Base-by-base conservation (phyloP, 2,797 vertebrate genomes). In the Trachops cirrhosus region DNA sequence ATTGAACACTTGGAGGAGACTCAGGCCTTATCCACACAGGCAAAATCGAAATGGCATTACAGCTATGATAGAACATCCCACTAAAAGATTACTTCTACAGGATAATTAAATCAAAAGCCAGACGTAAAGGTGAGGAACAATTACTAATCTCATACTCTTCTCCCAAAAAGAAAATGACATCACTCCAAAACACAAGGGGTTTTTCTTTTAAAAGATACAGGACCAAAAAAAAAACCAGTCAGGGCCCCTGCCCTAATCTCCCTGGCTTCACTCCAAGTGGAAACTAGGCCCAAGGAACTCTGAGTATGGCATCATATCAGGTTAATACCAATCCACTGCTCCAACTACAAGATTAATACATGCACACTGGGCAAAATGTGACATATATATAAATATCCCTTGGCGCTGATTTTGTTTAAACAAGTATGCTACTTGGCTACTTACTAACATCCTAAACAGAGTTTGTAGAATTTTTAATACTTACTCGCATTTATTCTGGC, bases 51-150 rank as follows among this genome's bases (percentile, higher is more conserved):
- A 88, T 96, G 96, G 95, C 94, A 97, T 97, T 98, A 97, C 96
- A 97, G 84, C 96, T 98, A 93, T 78, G 91, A 97, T 62, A 91
- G 95, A 97, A 96, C 74, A 93, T 97, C 96, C 95, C 96, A 92
- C 97, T 98, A 97, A 97, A 98, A 96, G 97, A 94, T 97, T 94
- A 97, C 85, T 96, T 96, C 93, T 12, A 10, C 93, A 78, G 91
- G 93, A 97, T 97, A 97, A 98, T 98, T 98, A 41, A 97, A 97
- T 98, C 97, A 98, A 98, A 98, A 97, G 94, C 96, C 94, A 98
- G 96, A 74, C 85, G 93, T 68, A 48, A 94, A 92, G 85, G 86
- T 93, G 87, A 87, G 77, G 59, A 54, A 87, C 32, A 78, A 95
- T 59, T 74, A 70, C 88, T 96, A 97, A 95, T 95, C 95, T 80